Conservation (phyloP, 2,888 invertebrate species). For the Molanna angustata region DNA sequence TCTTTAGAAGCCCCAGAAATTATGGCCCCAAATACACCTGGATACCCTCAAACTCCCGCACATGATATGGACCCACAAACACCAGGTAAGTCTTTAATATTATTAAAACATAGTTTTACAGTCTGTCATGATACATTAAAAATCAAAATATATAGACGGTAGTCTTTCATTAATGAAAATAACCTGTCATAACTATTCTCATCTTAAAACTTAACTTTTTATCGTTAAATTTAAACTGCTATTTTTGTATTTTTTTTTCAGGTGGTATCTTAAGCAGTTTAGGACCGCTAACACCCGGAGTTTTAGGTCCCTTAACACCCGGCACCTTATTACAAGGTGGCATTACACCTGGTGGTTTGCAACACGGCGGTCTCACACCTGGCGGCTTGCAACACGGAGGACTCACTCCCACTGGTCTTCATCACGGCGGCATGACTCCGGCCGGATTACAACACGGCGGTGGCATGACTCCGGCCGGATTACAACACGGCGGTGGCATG, state of each 20-base stretch:
- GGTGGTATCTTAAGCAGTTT: constrained; percentile 47
- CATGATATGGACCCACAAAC: constrained; percentile 44
- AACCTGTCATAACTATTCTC: too few species aligned
- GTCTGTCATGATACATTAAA: too few species aligned
- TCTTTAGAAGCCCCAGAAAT: constrained; percentile 26
- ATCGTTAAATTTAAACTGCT: too few species aligned
- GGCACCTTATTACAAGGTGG: constrained; percentile 46
- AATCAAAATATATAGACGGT: too few species aligned
- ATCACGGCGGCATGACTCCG: constrained; percentile 38
- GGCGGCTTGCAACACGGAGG: constrained; percentile 39
- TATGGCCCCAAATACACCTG: constrained; percentile 35
- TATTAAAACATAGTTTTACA: too few species aligned
- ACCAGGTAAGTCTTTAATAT: constrained; percentile 45
- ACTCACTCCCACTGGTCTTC: constrained; percentile 30
- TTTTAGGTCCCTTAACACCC: constrained; percentile 48
- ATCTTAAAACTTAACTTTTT: too few species aligned
- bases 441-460: constrained; percentile 43
- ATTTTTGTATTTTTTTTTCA: constrained; percentile 23
- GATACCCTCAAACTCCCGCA: constrained; percentile 40
- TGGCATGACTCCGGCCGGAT: constrained; percentile 27
- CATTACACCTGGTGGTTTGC: constrained; percentile 43
- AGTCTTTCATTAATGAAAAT: too few species aligned
- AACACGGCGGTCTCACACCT: constrained; percentile 46
- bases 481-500: constrained; percentile 35
- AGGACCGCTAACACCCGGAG: constrained; percentile 50